Conservation (phyloP, 1,140 invertebrate genomes). For the Drosophila mojavensis region DNA sequence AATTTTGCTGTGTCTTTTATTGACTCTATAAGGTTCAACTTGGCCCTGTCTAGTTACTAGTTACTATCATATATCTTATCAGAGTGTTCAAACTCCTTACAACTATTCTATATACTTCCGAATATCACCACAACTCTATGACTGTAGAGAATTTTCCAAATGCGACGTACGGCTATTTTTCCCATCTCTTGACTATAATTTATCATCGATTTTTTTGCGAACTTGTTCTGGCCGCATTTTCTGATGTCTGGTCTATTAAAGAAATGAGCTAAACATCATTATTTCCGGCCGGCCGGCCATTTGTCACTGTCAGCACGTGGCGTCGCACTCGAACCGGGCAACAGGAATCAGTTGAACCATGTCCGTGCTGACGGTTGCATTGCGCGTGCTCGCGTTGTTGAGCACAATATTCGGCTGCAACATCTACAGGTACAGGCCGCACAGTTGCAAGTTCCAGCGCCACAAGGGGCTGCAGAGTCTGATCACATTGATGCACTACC, state of each 20-base stretch:
- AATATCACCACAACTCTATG: too few relatives aligned
- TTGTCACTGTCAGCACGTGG: slow-evolving; percentile 41
- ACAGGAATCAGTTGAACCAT: slow-evolving; percentile 53
- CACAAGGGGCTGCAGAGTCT: slow-evolving; percentile 1
- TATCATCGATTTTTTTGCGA: slow-evolving; percentile 29
- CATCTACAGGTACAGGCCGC: slow-evolving; percentile 34
- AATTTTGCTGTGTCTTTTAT: too few relatives aligned
- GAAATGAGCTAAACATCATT: slow-evolving; percentile 32
- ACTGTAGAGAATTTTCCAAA: not conserved
- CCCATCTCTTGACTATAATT: slow-evolving; percentile 10
- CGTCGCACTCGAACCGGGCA: not conserved
- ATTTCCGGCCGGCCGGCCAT: slow-evolving; percentile 18
- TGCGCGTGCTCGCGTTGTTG: slow-evolving; percentile 48
- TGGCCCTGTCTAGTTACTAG: too few relatives aligned
- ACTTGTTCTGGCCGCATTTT: slow-evolving; percentile 4
- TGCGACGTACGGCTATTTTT: not conserved
- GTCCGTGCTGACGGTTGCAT: slow-evolving; percentile 49
- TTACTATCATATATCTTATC: too few relatives aligned
- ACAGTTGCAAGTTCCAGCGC: slow-evolving; percentile 17
- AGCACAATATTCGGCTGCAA: slow-evolving; percentile 55
- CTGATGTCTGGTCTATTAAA: slow-evolving; percentile 29
- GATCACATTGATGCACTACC: slow-evolving; percentile 39
- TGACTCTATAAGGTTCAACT: too few relatives aligned
- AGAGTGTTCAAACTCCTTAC: too few relatives aligned
- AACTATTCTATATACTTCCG: too few relatives aligned